A percentile compares a stretch with the other conserved stretches of the same genome.
Evolutionary conservation across 1,140 invertebrate species (phyloP).

Genomic region (Archegozetes longisetosus): DNA sequence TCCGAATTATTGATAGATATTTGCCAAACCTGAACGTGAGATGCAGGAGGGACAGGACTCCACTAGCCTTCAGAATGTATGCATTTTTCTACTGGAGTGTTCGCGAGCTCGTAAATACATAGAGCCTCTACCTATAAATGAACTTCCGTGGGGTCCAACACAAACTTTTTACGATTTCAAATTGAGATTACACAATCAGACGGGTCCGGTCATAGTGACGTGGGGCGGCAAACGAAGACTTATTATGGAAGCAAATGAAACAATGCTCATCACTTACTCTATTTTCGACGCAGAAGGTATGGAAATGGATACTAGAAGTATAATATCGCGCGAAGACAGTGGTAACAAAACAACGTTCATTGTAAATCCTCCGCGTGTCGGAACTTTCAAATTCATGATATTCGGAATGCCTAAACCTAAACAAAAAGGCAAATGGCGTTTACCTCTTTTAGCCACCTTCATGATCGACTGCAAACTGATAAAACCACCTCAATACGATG

Average conservation of each 20-base stretch:
- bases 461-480: conserved; percentile 28
- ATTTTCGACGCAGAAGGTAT: conserved; percentile 24
- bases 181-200: conserved; percentile 25
- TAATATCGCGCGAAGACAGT: conserved; percentile 23
- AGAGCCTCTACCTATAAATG: conserved; percentile 25
- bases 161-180: conserved; percentile 27
- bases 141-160: conserved; percentile 29
- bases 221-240: conserved; percentile 27
- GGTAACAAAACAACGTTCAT: conserved; percentile 25
- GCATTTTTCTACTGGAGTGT: conserved; percentile 27
- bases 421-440: conserved; percentile 26
- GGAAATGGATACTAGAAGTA: conserved; percentile 24
- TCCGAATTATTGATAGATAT: conserved; percentile 23
- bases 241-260: conserved; percentile 22
- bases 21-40: conserved; percentile 26
- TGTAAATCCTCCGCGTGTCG: conserved; percentile 25
- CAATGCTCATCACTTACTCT: conserved; percentile 25
- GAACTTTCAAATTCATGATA: conserved; percentile 28
- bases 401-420: conserved; percentile 28
- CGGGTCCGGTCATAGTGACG: conserved; percentile 25
- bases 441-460: conserved; percentile 27
- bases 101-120: conserved; percentile 23
- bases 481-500: conserved; percentile 21
- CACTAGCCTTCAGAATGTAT: conserved; percentile 23
- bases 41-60: conserved; percentile 22